Percentiles rank a stretch among this genome's conserved stretches.
phyloP scores from a whole-genome alignment of 2,888 invertebrate genomes.

The Colostygia pectinataria region DNA sequence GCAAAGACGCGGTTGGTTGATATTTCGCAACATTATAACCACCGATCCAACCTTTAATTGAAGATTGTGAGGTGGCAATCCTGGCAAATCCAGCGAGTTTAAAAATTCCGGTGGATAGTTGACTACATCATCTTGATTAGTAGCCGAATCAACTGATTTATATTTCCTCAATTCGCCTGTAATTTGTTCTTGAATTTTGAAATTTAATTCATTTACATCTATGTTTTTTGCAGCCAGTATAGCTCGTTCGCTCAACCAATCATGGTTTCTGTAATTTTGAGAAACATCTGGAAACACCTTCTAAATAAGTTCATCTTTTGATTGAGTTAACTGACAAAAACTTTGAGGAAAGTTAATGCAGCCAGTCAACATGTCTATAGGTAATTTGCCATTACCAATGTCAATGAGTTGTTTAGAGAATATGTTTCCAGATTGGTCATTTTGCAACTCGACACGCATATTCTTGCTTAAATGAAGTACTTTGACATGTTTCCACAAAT shows the following conservation, averaged over 20 bases:
- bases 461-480: slow-evolving; percentile 5
- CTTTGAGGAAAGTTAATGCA: slow-evolving; percentile 22
- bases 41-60: slow-evolving; percentile 33
- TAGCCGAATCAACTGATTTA: slow-evolving; percentile 44
- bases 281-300: slow-evolving; percentile 36
- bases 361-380: slow-evolving; percentile 13
- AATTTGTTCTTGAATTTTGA: too few species aligned
- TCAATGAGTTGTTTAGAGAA: slow-evolving; percentile 29
- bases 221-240: slow-evolving; percentile 43
- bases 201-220: too few species aligned
- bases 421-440: slow-evolving; percentile 17
- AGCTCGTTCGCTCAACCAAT: slow-evolving; percentile 42
- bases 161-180: slow-evolving; percentile 37
- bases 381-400: slow-evolving; percentile 29
- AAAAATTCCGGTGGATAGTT: too few species aligned
- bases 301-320: slow-evolving; percentile 28
- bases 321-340: slow-evolving; percentile 28
- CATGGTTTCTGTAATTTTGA: slow-evolving; percentile 36
- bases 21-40: slow-evolving; percentile 32
- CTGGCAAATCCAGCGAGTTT: too few species aligned
- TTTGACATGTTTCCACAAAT: slow-evolving; percentile 16
- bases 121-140: slow-evolving; percentile 43
- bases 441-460: slow-evolving; percentile 8
- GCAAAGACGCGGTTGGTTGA: too few species aligned
- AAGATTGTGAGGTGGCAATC: too few species aligned